Conservation (phyloP, 2,888 invertebrate species). For the Patella caerulea region DNA sequence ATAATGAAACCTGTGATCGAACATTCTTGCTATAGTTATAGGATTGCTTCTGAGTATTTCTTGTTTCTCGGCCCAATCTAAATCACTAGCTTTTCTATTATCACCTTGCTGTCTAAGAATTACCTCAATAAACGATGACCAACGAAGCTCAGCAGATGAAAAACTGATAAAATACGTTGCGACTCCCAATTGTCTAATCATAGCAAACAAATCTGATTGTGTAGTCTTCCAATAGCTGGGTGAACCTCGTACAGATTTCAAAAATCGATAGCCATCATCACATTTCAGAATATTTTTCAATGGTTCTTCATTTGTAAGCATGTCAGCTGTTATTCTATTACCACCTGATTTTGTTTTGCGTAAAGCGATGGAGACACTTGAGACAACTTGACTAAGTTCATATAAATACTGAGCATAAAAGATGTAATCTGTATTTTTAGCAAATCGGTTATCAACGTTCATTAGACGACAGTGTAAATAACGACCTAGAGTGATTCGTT, state of each 20-base stretch:
- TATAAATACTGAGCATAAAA: constrained; percentile 30
- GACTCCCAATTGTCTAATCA: constrained; percentile 42
- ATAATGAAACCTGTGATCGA: constrained; percentile 40
- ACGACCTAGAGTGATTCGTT: constrained; percentile 4
- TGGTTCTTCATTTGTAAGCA: constrained; percentile 16
- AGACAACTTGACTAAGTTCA: constrained; percentile 27
- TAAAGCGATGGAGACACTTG: background rate
- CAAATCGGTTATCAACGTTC: constrained; percentile 23
- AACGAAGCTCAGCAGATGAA: constrained; percentile 37
- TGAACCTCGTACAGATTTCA: constrained; percentile 25
- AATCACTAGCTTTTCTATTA: constrained; percentile 8
- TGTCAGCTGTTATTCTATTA: constrained; percentile 16
- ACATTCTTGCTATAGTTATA: constrained; percentile 46
- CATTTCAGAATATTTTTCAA: constrained; percentile 17
- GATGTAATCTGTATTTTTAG: constrained; percentile 24
- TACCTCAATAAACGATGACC: constrained; percentile 15
- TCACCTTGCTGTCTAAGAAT: constrained; percentile 19
- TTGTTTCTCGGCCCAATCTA: constrained; percentile 21
- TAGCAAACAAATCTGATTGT: constrained; percentile 35
- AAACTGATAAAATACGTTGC: constrained; percentile 38
- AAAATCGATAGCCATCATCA: constrained; percentile 26
- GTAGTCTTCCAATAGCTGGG: constrained; percentile 9
- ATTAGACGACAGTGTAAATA: constrained; percentile 26
- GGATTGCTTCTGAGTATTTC: constrained; percentile 35
- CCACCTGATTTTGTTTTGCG: constrained; percentile 21